Evolutionary conservation across 2,888 invertebrate species (phyloP), one percentile per base, ranked within the genome.

Genomic region (Netelia fuscicornis): DNA sequence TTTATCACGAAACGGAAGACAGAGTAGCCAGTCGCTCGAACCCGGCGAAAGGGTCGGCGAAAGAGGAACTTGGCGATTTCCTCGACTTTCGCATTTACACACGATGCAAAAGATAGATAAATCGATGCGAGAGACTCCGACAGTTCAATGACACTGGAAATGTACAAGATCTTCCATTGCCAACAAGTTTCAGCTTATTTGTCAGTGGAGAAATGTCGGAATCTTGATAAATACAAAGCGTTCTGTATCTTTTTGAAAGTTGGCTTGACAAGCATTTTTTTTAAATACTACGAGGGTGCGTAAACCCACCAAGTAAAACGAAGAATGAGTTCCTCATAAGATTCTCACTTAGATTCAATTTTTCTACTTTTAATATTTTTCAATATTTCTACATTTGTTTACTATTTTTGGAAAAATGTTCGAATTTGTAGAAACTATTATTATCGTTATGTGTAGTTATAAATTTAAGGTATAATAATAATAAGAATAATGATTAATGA

Each of bases 141-240:
- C 20, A 56, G 56, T 56, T 17, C 17, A 56, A 56, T 56, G 56
- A 8, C 8, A 1, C 2, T 25, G 25, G 25, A 25, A 2, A 17
- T 30, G 5, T 17, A 8, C 17, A 58, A 58, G 23, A 58, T 58
- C 17, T 8, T 20, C 9, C 58, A 20, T 13, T 54, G 54, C 54
- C 54, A 58, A 17, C 17, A 58, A 58, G 58, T 58, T 58, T 10
- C 17, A 9, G 20, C 58, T 58, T 58, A 58, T 58, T 58, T 58
- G 58, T 58, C 58, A 58, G 9, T 9, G 58, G 20, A 2, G 13
- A 58, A 58, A 20, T 58, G 58, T 20, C 9, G 20, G 17, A 23
- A 58, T 58, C 20, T 58, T 58, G 58, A 58, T 20, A 58, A 17
- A 58, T 58, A 20, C 9, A 10, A 17, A 13, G 13, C 2, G 13